Evolutionary conservation across 2,113 vertebrate genomes (phyloP).

Genomic region (Callionymus lyra): DNA sequence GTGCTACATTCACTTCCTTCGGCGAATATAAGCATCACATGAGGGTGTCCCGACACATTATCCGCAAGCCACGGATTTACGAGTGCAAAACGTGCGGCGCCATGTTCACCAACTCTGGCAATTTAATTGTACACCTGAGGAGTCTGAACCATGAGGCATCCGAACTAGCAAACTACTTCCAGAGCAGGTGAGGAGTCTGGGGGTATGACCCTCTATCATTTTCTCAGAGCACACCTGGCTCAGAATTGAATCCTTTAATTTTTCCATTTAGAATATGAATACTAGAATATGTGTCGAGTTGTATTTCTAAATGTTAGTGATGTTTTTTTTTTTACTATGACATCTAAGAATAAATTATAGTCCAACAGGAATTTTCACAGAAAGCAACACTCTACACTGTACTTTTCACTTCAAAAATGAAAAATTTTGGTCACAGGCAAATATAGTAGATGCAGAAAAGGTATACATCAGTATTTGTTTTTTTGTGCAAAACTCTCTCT

Average conservation of each 20-base stretch:
- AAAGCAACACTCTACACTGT: too few species aligned
- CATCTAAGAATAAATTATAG: too few species aligned
- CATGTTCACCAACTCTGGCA: conserved; percentile 99
- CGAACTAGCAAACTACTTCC: conserved; percentile 99
- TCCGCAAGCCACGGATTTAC: conserved; percentile 99
- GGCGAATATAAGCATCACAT: conserved; percentile 99
- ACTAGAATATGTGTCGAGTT: conserved; percentile 15
- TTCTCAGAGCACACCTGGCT: conserved; percentile 55
- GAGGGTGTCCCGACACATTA: conserved; percentile 99
- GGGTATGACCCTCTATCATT: conserved; percentile 56
- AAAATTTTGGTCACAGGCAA: too few species aligned
- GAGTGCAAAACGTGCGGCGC: conserved; percentile 99
- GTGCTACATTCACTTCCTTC: conserved; percentile 99
- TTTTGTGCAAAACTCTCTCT: too few species aligned
- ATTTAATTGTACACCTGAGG: conserved; percentile 99
- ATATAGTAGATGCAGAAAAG: too few species aligned
- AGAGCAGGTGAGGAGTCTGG: conserved; percentile 98
- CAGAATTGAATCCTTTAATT: conserved; percentile 14
- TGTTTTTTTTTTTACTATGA: too few species aligned
- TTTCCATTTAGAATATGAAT: too few species aligned
- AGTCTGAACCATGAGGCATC: conserved; percentile 99
- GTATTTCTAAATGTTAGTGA: conserved; percentile 13
- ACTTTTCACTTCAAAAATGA: too few species aligned
- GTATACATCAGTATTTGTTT: too few species aligned
- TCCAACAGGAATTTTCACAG: too few species aligned